These are phyloP conservation scores for Nyctalus aviator DNA, from an alignment of 2,797 vertebrate genomes.

Conservation along the genomic window DNA sequence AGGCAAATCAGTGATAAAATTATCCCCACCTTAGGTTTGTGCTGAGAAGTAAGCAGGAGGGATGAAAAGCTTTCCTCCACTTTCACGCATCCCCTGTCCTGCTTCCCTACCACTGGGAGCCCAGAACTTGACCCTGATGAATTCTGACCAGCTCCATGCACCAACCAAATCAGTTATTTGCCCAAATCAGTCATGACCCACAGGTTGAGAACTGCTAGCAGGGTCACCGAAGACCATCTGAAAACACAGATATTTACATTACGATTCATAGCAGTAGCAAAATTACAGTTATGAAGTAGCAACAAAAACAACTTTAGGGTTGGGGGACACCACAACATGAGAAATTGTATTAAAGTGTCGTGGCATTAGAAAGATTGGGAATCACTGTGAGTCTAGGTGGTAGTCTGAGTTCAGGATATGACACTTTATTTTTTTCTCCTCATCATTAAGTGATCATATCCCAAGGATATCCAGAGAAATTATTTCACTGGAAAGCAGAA, in stretches of 20 bases:
- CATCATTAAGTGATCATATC: neutral
- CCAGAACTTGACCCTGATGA: neutral
- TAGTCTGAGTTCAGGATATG: neutral
- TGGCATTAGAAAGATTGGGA: too few relatives aligned
- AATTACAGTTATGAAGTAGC: too few relatives aligned
- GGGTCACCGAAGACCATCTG: too few relatives aligned
- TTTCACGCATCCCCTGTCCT: neutral
- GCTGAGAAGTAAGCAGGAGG: too few relatives aligned
- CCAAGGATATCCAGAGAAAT: neutral
- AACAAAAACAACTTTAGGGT: too few relatives aligned
- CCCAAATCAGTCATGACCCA: too few relatives aligned
- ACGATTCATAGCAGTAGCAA: too few relatives aligned
- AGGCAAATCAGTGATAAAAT: neutral
- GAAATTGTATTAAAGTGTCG: too few relatives aligned
- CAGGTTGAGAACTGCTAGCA: too few relatives aligned
- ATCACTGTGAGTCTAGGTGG: too few relatives aligned
- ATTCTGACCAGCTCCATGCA: neutral
- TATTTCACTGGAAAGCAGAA: neutral
- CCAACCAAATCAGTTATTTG: neutral
- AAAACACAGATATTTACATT: too few relatives aligned
- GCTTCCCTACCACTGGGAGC: neutral
- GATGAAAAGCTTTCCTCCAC: neutral
- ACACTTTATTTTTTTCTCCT: neutral
- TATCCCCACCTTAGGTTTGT: neutral
- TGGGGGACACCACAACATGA: too few relatives aligned